These are phyloP conservation scores for Galeruca laticollis DNA, from an alignment of 2,888 invertebrate genomes.

Conservation along the genomic window DNA sequence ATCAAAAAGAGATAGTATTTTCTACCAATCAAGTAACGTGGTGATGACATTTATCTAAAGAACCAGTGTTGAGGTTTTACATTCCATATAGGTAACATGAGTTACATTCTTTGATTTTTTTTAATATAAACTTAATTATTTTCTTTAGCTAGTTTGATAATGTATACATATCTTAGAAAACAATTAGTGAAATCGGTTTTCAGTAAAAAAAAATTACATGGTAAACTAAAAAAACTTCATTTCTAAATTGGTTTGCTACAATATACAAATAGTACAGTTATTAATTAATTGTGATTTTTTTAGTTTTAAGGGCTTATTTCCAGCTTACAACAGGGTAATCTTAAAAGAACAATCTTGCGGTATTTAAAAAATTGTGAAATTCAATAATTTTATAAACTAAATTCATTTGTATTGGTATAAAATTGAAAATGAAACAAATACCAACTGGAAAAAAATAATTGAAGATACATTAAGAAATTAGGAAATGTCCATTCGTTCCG, in stretches of 20 bases:
- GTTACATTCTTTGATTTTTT: background rate
- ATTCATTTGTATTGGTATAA: too few relatives aligned
- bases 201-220: background rate
- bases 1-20: too few relatives aligned
- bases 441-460: too few relatives aligned
- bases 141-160: background rate
- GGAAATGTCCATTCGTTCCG: too few relatives aligned
- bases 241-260: slow-evolving; percentile 1
- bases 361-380: too few relatives aligned
- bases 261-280: slow-evolving; percentile 2
- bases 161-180: slow-evolving; percentile 14
- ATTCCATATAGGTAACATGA: background rate
- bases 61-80: background rate
- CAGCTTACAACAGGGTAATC: slow-evolving; percentile 18
- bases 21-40: too few relatives aligned
- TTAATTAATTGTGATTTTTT: slow-evolving; percentile 13
- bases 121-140: background rate
- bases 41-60: too few relatives aligned
- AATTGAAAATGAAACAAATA: too few relatives aligned
- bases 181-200: slow-evolving; percentile 15
- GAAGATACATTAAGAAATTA: too few relatives aligned
- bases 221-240: background rate
- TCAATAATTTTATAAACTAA: too few relatives aligned
- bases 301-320: slow-evolving; percentile 9
- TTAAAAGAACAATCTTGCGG: background rate